phyloP scores from a whole-genome alignment of 2,113 vertebrate genomes.

The Laticauda laticaudata region DNA sequence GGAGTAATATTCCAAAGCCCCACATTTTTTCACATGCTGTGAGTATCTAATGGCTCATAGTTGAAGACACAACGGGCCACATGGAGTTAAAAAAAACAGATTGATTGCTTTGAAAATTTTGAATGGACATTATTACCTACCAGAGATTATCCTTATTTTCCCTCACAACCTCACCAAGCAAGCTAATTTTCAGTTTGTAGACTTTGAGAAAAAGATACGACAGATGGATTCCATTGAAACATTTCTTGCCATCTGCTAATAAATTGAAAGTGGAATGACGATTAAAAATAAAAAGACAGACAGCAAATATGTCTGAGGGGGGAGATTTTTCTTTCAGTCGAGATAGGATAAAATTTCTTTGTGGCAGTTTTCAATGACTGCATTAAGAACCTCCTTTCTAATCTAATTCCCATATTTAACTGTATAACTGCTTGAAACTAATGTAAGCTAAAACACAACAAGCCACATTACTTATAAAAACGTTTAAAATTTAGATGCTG shows the following conservation, averaged over 20 bases:
- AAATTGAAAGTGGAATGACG: slow-evolving; percentile 26
- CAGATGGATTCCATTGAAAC: slow-evolving; percentile 29
- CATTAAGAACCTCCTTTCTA: slow-evolving; percentile 4
- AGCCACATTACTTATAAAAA: not conserved
- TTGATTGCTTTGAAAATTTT: slow-evolving; percentile 13
- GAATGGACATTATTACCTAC: slow-evolving; percentile 8
- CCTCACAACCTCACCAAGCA: not conserved
- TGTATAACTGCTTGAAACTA: not conserved
- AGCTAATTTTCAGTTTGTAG: slow-evolving; percentile 27
- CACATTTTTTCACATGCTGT: not conserved
- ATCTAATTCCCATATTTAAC: not conserved
- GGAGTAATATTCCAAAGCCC: not conserved
- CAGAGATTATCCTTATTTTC: slow-evolving; percentile 11
- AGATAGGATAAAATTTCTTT: slow-evolving; percentile 22
- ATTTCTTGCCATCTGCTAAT: slow-evolving; percentile 32
- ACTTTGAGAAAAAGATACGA: slow-evolving; percentile 12
- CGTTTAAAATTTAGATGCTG: not conserved
- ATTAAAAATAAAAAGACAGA: slow-evolving; percentile 15
- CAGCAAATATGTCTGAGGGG: not conserved
- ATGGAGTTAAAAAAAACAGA: not conserved
- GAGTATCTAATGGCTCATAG: not conserved
- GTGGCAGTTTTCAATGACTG: slow-evolving; percentile 18
- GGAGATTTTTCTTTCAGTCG: not conserved
- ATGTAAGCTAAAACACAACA: not conserved
- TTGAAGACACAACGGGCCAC: not conserved